phyloP scores from a whole-genome alignment of 2,797 vertebrate species.

The Gadopsis marmoratus region DNA sequence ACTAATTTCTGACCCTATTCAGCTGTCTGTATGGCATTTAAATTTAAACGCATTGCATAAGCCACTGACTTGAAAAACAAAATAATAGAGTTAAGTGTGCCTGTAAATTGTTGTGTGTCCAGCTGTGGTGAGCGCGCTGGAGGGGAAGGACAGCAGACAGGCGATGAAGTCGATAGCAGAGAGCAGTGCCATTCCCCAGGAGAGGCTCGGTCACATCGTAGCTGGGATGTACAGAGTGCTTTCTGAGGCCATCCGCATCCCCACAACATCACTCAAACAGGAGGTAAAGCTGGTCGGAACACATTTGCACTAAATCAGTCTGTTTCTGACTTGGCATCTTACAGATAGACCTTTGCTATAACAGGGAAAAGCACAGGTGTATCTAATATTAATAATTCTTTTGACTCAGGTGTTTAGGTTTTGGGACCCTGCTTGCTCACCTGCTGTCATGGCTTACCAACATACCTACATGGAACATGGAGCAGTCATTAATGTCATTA shows the following conservation, averaged over 20 bases:
- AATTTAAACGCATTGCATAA: neutral
- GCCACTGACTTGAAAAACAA: neutral
- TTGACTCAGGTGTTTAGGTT: neutral
- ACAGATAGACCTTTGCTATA: neutral
- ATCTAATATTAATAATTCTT: neutral
- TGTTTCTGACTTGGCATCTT: neutral
- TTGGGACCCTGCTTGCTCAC: neutral
- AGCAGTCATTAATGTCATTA: no score
- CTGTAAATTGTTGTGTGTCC: constrained; percentile 28
- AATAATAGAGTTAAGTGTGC: neutral
- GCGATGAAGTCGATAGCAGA: constrained; percentile 82
- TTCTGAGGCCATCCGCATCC: constrained; percentile 88
- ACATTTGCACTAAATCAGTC: neutral
- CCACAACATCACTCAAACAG: constrained; percentile 85
- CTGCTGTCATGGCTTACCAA: no score
- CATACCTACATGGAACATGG: no score
- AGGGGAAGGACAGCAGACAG: constrained; percentile 88
- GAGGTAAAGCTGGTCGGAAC: constrained; percentile 78
- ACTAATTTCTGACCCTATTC: neutral
- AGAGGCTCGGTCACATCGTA: constrained; percentile 85
- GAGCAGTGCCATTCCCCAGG: constrained; percentile 82
- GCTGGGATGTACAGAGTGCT: constrained; percentile 88
- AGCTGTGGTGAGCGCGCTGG: constrained; percentile 88
- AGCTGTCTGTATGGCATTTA: neutral
- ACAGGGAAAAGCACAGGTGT: neutral